phyloP scores from a whole-genome alignment of 2,888 invertebrate species.

The Caenorhabditis zanzibari region DNA sequence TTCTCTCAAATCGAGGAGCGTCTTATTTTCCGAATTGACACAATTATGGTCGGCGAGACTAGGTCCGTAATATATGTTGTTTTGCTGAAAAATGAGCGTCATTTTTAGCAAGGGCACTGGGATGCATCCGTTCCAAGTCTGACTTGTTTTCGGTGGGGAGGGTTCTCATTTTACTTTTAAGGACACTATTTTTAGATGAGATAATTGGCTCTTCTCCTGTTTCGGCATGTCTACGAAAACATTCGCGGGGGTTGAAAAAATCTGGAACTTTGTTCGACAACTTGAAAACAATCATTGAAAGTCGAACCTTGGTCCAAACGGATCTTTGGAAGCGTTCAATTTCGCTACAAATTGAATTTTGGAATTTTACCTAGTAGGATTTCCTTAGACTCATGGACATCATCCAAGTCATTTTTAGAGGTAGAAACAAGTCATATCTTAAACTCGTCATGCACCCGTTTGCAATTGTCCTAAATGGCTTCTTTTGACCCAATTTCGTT shows the following conservation, averaged over 20 bases:
- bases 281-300: slow-evolving; percentile 29
- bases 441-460: slow-evolving; percentile 37
- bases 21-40: slow-evolving; percentile 23
- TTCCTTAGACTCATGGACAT: background rate
- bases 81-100: slow-evolving; percentile 40
- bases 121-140: slow-evolving; percentile 23
- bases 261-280: slow-evolving; percentile 15
- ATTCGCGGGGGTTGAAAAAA: slow-evolving; percentile 1
- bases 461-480: slow-evolving; percentile 21
- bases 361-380: background rate
- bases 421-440: slow-evolving; percentile 12
- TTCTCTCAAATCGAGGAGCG: background rate
- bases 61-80: slow-evolving; percentile 37
- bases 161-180: slow-evolving; percentile 6
- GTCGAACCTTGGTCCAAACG: background rate
- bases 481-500: slow-evolving; percentile 41
- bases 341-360: background rate
- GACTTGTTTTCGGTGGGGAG: background rate
- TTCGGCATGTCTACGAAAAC: slow-evolving; percentile 25
- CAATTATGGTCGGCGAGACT: slow-evolving; percentile 28
- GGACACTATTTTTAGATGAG: slow-evolving; percentile 44
- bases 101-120: slow-evolving; percentile 21
- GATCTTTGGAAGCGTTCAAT: slow-evolving; percentile 15
- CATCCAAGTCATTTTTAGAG: background rate
- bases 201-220: slow-evolving; percentile 44